Percentiles rank a stretch among this genome's conserved stretches.
These are phyloP conservation scores for Ptilodon capucinus DNA, from an alignment of 2,888 invertebrate genomes.

Conservation along the genomic window DNA sequence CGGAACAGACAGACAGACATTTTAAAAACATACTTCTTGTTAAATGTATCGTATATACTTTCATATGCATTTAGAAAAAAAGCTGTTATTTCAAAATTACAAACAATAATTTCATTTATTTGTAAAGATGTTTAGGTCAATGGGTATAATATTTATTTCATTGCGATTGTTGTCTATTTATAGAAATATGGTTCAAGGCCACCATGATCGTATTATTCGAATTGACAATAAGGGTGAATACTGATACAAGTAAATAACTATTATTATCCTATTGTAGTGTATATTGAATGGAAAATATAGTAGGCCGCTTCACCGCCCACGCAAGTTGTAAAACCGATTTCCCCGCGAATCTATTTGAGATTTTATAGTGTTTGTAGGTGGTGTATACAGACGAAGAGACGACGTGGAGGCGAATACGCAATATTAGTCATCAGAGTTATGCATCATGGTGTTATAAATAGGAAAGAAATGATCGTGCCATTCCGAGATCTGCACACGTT, in stretches of 20 bases:
- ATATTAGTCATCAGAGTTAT: background rate
- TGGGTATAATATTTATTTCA: background rate
- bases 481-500: background rate
- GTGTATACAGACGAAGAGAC: background rate
- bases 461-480: background rate
- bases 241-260: background rate
- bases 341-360: background rate
- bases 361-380: background rate
- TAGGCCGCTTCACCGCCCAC: slow-evolving; percentile 1
- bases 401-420: background rate
- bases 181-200: background rate
- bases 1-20: no score
- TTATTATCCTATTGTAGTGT: background rate
- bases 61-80: no score
- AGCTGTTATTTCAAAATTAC: no score
- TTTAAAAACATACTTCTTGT: no score
- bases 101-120: no score
- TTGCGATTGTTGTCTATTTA: background rate
- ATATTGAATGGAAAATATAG: background rate
- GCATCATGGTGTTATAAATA: background rate
- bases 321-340: background rate
- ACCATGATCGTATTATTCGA: background rate
- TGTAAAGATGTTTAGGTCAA: no score
- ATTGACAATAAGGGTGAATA: background rate
- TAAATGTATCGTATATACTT: no score